A percentile compares a stretch with the other conserved stretches of the same genome.
Conservation (phyloP, 2,113 vertebrate genomes). For the Perccottus glenii region DNA sequence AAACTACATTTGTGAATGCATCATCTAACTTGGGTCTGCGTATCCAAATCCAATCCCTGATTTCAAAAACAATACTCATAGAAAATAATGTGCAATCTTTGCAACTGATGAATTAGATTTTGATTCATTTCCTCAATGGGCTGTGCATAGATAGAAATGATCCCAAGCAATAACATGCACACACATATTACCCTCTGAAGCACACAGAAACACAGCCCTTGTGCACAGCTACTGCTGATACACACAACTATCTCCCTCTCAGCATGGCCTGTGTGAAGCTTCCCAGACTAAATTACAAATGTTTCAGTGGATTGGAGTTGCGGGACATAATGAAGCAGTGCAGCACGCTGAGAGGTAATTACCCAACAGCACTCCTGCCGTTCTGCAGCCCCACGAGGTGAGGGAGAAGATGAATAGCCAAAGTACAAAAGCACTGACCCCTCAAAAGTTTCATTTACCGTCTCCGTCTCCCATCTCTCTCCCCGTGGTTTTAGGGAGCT, state of each 20-base stretch:
- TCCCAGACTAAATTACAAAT: slow-evolving; percentile 92
- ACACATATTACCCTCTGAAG: slow-evolving; percentile 42
- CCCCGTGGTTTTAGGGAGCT: slow-evolving; percentile 90
- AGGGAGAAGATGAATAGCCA: slow-evolving; percentile 96
- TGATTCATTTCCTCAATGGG: slow-evolving; percentile 62
- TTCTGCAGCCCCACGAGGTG: slow-evolving; percentile 88
- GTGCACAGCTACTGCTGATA: slow-evolving; percentile 24
- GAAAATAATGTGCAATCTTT: slow-evolving; percentile 64
- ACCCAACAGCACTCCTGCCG: slow-evolving; percentile 95
- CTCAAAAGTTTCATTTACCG: slow-evolving; percentile 98
- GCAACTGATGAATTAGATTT: slow-evolving; percentile 64
- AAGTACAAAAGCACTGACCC: slow-evolving; percentile 97
- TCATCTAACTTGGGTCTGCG: neutral
- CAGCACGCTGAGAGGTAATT: slow-evolving; percentile 97
- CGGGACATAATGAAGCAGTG: slow-evolving; percentile 96
- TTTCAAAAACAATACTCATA: slow-evolving; percentile 61
- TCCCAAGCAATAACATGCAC: slow-evolving; percentile 60
- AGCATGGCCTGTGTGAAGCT: slow-evolving; percentile 56
- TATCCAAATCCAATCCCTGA: slow-evolving; percentile 34
- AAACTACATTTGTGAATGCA: neutral
- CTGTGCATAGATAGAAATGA: slow-evolving; percentile 58
- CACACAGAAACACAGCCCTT: slow-evolving; percentile 15
- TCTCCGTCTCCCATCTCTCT: slow-evolving; percentile 73
- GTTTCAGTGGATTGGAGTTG: slow-evolving; percentile 88
- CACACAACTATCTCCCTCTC: slow-evolving; percentile 52